Percentiles rank a stretch among this genome's conserved stretches.
Conservation (phyloP, 1,140 invertebrate genomes). For the Drosophila nikananu region DNA sequence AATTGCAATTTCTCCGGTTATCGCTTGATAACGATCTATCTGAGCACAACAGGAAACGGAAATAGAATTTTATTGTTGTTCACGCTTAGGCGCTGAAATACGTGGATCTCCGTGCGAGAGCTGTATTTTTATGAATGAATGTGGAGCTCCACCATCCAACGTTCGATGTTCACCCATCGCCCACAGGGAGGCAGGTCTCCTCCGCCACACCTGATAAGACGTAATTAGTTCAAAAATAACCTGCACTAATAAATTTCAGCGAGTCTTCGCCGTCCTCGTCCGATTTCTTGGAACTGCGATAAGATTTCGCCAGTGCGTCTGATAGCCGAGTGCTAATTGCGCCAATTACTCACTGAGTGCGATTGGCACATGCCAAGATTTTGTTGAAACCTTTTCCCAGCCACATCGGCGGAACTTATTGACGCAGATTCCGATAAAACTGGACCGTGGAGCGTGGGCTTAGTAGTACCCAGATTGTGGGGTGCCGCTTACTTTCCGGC, state of each 20-base stretch:
- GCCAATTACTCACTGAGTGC: slow-evolving; percentile 24
- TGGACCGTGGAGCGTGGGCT: background rate
- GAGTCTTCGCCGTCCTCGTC: slow-evolving; percentile 28
- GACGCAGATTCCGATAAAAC: slow-evolving; percentile 5
- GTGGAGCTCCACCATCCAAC: background rate
- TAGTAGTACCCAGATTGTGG: background rate
- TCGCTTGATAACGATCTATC: slow-evolving; percentile 33
- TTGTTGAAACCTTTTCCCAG: background rate
- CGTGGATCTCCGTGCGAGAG: background rate
- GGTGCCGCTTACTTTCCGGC: background rate
- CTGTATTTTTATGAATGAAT: slow-evolving; percentile 44
- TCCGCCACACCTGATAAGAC: slow-evolving; percentile 37
- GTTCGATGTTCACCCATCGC: background rate
- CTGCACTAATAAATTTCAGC: slow-evolving; percentile 72
- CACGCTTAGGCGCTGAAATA: slow-evolving; percentile 2
- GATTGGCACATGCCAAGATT: slow-evolving; percentile 14
- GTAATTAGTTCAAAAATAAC: slow-evolving; percentile 59
- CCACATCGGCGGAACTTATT: background rate
- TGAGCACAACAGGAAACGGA: slow-evolving; percentile 39
- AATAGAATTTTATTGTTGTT: slow-evolving; percentile 31
- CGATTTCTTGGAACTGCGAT: slow-evolving; percentile 69
- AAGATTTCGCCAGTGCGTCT: slow-evolving; percentile 29
- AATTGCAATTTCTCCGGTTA: slow-evolving; percentile 40
- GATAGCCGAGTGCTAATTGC: slow-evolving; percentile 5
- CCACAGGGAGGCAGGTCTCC: background rate